These are phyloP conservation scores for Eupithecia exiguata DNA, from an alignment of 2,888 invertebrate genomes.

Conservation along the genomic window DNA sequence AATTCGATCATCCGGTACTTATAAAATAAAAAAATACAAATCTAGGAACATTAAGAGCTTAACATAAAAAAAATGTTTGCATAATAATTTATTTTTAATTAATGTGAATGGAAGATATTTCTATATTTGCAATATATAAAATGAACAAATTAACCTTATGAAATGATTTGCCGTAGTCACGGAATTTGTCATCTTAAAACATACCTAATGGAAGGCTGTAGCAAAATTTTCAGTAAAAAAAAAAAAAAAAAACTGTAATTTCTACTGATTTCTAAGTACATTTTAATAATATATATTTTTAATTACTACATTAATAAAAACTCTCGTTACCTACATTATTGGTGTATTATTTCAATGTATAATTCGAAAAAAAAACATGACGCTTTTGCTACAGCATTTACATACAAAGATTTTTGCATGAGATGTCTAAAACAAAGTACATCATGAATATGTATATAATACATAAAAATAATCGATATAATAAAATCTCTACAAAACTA, in stretches of 20 bases:
- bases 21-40: constrained; percentile 67
- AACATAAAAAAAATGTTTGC: constrained; percentile 65
- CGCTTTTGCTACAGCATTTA: constrained; percentile 25
- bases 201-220: constrained; percentile 21
- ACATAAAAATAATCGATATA: constrained; percentile 49
- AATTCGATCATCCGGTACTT: constrained; percentile 45
- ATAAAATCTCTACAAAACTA: constrained; percentile 33
- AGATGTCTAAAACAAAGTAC: constrained; percentile 46
- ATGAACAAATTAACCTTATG: constrained; percentile 29
- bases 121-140: constrained; percentile 30
- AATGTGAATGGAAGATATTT: constrained; percentile 39
- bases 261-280: constrained; percentile 23
- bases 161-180: constrained; percentile 28
- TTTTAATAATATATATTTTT: constrained; percentile 14
- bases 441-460: constrained; percentile 46
- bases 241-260: background rate
- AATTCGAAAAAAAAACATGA: constrained; percentile 11
- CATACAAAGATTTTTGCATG: constrained; percentile 31
- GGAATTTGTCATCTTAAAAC: constrained; percentile 20
- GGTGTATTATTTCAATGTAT: background rate
- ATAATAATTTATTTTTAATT: constrained; percentile 68
- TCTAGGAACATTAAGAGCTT: constrained; percentile 81
- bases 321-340: background rate
- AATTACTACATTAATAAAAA: constrained; percentile 14
- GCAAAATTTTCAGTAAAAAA: constrained; percentile 20